Evolutionary conservation across 2,797 vertebrate species (phyloP).

Genomic region (Ctenochaetus hawaiiensis): DNA sequence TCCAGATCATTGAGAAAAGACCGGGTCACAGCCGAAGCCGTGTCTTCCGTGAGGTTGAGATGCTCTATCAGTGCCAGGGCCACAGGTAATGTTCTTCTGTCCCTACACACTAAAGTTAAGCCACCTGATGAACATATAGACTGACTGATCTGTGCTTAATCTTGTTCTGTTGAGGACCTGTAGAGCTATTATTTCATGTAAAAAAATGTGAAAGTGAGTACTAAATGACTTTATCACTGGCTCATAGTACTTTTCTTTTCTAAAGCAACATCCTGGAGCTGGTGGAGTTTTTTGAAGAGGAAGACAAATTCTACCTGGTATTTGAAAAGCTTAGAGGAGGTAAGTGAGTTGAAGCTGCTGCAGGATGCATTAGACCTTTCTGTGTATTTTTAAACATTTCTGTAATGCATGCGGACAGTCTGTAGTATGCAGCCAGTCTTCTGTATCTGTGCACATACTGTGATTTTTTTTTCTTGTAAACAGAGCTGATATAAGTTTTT

Average conservation of each 20-base stretch:
- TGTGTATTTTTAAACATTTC: constrained; percentile 20
- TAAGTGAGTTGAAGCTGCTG: constrained; percentile 61
- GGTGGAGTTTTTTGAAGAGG: constrained; percentile 98
- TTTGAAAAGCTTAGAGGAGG: constrained; percentile 98
- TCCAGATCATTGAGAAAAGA: constrained; percentile 97
- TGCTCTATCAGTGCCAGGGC: constrained; percentile 99
- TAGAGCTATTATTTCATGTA: not conserved
- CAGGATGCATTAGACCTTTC: not conserved
- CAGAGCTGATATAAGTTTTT: constrained; percentile 9
- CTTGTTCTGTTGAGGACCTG: not conserved
- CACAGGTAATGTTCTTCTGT: constrained; percentile 87
- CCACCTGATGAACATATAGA: constrained; percentile 11
- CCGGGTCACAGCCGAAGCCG: constrained; percentile 95
- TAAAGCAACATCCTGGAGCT: constrained; percentile 95
- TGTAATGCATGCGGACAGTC: constrained; percentile 4
- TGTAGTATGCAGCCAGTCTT: not conserved
- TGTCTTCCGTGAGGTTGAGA: constrained; percentile 98
- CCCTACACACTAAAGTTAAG: not conserved
- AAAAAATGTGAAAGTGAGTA: not conserved
- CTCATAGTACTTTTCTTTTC: constrained; percentile 7
- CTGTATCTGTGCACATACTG: not conserved
- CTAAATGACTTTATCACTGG: not conserved
- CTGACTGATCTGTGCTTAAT: not conserved
- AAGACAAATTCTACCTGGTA: constrained; percentile 98
- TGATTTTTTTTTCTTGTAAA: constrained; percentile 3